phyloP scores from a whole-genome alignment of 2,797 vertebrate species.

The Gambusia yucatana region DNA sequence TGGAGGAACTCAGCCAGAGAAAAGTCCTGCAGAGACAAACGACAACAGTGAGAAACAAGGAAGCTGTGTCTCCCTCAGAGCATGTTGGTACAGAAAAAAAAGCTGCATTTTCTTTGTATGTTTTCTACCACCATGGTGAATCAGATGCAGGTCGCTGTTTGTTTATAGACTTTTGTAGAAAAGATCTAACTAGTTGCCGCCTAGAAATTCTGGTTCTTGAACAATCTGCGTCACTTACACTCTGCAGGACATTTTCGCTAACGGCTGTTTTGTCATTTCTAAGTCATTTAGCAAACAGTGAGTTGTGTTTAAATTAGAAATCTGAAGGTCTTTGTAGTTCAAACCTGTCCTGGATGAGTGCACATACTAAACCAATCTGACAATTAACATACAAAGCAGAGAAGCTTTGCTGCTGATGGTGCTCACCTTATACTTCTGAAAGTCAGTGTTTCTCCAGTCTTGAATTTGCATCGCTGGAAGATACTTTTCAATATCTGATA shows the following conservation, averaged over 20 bases:
- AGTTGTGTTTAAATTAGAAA: slow-evolving; percentile 60
- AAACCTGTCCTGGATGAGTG: slow-evolving; percentile 32
- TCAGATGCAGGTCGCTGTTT: slow-evolving; percentile 30
- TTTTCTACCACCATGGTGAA: slow-evolving; percentile 4
- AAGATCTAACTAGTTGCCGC: slow-evolving; percentile 6
- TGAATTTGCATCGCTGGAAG: slow-evolving; percentile 80
- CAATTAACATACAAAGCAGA: slow-evolving; percentile 40
- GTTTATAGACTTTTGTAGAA: slow-evolving; percentile 23
- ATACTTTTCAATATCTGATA: slow-evolving; percentile 85
- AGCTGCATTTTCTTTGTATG: background rate
- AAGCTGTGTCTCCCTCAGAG: background rate
- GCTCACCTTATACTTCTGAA: slow-evolving; percentile 83
- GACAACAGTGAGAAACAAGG: background rate
- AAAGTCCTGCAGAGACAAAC: slow-evolving; percentile 75
- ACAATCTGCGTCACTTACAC: slow-evolving; percentile 14
- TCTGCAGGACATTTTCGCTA: slow-evolving; percentile 4
- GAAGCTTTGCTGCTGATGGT: slow-evolving; percentile 7
- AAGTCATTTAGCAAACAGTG: slow-evolving; percentile 32
- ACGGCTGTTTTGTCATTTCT: slow-evolving; percentile 22
- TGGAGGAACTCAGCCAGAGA: slow-evolving; percentile 86
- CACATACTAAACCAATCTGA: slow-evolving; percentile 8
- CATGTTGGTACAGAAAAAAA: background rate
- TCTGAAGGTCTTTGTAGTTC: slow-evolving; percentile 41
- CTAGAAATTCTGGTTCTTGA: slow-evolving; percentile 64
- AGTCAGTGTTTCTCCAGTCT: slow-evolving; percentile 80